Conservation (phyloP, 2,797 vertebrate genomes). For the Schizopygopsis pylzovi region DNA sequence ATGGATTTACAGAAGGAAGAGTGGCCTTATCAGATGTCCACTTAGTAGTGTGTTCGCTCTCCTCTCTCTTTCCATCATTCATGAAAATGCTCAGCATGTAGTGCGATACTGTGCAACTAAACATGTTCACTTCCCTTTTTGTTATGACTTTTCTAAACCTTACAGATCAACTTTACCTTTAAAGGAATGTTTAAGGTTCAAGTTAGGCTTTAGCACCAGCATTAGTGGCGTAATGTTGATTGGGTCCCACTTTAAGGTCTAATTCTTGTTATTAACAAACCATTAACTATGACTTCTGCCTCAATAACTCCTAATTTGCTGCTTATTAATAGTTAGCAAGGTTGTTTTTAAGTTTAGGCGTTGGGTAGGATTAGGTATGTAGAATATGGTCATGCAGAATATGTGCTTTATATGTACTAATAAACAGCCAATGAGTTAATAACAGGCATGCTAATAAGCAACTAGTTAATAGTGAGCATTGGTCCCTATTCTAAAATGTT, state of each 20-base stretch:
- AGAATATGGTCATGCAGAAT: neutral
- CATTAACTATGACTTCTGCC: neutral
- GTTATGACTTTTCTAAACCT: neutral
- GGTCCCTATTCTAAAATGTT: neutral
- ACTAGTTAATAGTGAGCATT: neutral
- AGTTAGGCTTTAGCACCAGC: neutral
- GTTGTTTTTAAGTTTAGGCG: neutral
- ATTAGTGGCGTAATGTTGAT: neutral
- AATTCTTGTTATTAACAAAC: neutral
- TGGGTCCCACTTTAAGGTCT: neutral
- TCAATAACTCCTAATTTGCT: neutral
- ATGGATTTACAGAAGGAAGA: constrained; percentile 18
- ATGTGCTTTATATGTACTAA: neutral
- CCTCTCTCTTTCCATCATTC: neutral
- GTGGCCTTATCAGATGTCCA: constrained; percentile 39
- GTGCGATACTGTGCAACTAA: neutral
- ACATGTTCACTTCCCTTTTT: constrained; percentile 7
- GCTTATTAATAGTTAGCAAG: neutral
- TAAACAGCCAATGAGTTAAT: neutral
- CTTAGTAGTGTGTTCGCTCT: constrained; percentile 38
- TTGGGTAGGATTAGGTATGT: neutral
- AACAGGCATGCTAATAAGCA: neutral
- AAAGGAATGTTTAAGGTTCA: neutral
- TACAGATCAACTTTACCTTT: neutral
- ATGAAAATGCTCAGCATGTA: neutral